phyloP scores from a whole-genome alignment of 2,797 vertebrate species.

The Lophius americanus region DNA sequence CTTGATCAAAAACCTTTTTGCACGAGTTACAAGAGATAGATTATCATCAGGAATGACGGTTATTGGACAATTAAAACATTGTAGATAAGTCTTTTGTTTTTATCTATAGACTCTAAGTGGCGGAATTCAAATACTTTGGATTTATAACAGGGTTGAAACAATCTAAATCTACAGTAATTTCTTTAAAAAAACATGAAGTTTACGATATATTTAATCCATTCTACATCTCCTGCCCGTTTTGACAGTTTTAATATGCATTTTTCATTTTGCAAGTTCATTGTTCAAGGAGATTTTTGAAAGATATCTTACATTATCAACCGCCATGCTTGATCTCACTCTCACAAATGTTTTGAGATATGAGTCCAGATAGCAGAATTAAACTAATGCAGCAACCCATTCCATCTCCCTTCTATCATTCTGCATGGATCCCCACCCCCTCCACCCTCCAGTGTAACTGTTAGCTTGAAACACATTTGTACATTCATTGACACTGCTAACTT shows the following conservation, averaged over 20 bases:
- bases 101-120: too few species aligned
- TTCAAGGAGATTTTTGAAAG: constrained; percentile 16
- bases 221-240: neutral
- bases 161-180: neutral
- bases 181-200: too few species aligned
- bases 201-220: neutral
- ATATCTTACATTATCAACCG: neutral
- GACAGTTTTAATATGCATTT: neutral
- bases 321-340: constrained; percentile 6
- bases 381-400: neutral
- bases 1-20: too few species aligned
- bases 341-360: constrained; percentile 15
- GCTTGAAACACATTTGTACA: constrained; percentile 25
- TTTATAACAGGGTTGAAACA: neutral
- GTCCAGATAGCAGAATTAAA: neutral
- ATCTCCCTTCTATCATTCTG: constrained; percentile 9
- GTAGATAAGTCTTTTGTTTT: too few species aligned
- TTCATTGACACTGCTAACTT: constrained; percentile 27
- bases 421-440: neutral
- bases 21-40: too few species aligned
- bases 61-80: too few species aligned
- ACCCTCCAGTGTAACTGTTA: constrained; percentile 9
- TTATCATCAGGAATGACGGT: too few species aligned
- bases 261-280: constrained; percentile 32
- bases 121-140: too few species aligned